Evolutionary conservation across 2,888 invertebrate species (phyloP).

Genomic region (Abscondita cerata): DNA sequence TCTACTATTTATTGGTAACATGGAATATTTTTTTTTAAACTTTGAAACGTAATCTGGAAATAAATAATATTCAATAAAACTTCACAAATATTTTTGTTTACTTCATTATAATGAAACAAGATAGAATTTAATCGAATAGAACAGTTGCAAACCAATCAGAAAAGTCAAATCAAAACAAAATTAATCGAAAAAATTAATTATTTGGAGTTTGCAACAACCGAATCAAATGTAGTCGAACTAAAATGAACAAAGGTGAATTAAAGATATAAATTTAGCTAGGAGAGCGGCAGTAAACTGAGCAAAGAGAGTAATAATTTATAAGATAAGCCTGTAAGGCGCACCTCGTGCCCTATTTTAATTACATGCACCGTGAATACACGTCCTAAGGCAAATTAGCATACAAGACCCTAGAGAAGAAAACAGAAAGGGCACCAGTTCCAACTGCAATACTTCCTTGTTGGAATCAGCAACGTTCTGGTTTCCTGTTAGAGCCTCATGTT

Average conservation of each 20-base stretch:
- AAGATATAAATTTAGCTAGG: conserved; percentile 18
- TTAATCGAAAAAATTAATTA: too few species aligned
- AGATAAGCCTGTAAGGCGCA: conserved; percentile 33
- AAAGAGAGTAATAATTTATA: conserved; percentile 27
- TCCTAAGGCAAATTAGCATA: conserved; percentile 32
- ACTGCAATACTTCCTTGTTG: conserved; percentile 17
- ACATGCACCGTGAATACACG: conserved; percentile 33
- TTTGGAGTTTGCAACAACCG: too few species aligned
- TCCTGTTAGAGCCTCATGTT: conserved; percentile 11
- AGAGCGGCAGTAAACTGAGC: conserved; percentile 24
- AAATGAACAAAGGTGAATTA: background rate
- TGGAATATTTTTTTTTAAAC: too few species aligned
- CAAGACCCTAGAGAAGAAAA: conserved; percentile 15
- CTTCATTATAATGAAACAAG: too few species aligned
- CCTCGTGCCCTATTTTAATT: conserved; percentile 35
- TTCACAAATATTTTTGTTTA: too few species aligned
- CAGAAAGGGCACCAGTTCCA: conserved; percentile 14
- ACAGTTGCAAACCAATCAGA: too few species aligned
- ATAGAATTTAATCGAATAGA: too few species aligned
- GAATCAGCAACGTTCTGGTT: conserved; percentile 9
- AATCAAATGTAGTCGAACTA: background rate
- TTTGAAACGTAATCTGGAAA: too few species aligned
- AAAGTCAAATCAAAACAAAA: too few species aligned
- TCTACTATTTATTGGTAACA: too few species aligned
- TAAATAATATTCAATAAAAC: too few species aligned